phyloP scores from a whole-genome alignment of 1,140 invertebrate genomes.

The Chironomus striatipennis region DNA sequence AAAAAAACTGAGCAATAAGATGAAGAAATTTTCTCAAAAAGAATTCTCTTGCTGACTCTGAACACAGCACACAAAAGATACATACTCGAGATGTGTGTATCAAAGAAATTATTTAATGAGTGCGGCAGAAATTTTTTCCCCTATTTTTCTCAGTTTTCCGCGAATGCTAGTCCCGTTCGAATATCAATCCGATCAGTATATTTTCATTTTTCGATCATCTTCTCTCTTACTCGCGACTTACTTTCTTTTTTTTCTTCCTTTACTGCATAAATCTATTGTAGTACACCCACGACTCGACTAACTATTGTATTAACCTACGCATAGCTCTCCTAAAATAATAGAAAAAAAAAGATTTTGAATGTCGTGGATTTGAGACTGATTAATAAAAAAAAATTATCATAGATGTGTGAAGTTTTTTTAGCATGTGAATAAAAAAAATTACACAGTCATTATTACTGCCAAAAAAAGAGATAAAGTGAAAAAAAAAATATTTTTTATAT shows the following conservation, averaged over 20 bases:
- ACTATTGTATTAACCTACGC: not conserved
- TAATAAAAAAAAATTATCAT: not conserved
- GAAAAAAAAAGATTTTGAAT: not conserved
- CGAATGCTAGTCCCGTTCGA: not conserved
- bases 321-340: no score
- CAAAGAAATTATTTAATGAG: no score
- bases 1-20: no score
- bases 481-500: not conserved
- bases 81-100: no score
- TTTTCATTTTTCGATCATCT: not conserved
- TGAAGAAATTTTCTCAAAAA: no score
- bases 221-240: not conserved
- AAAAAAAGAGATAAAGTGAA: not conserved
- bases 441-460: not conserved
- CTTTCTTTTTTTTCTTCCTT: not conserved
- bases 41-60: no score
- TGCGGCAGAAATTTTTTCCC: no score
- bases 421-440: not conserved
- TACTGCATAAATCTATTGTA: no score
- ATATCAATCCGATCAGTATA: not conserved
- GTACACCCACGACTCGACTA: not conserved
- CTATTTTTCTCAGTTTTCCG: not conserved
- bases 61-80: no score
- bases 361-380: not conserved
- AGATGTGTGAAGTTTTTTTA: not conserved